Conservation (phyloP, 2,888 invertebrate genomes). For the Spodoptera littoralis region DNA sequence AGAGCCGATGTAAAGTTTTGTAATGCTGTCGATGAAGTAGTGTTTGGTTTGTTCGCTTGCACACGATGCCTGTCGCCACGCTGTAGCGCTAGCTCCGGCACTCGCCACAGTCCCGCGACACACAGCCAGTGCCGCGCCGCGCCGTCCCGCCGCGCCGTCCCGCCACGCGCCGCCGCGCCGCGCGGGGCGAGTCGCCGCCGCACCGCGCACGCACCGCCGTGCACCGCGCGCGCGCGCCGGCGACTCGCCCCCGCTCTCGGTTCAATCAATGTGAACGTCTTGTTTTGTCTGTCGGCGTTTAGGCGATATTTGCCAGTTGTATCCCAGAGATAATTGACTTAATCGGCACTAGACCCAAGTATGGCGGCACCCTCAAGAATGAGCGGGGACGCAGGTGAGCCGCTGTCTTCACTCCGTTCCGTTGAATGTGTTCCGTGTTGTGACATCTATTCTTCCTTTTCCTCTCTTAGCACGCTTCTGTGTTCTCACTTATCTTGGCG, state of each 20-base stretch:
- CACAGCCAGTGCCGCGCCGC: conserved; percentile 86
- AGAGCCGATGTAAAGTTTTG: conserved; percentile 88
- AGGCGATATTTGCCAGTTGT: conserved; percentile 99
- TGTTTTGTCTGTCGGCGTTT: conserved; percentile 90
- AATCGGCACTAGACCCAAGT: conserved; percentile 99
- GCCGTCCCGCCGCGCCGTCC: conserved; percentile 54
- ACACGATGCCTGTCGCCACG: conserved; percentile 90
- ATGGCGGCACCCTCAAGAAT: conserved; percentile 99
- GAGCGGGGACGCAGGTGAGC: conserved; percentile 99
- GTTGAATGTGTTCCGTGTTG: conserved; percentile 90
- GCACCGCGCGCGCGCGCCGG: conserved; percentile 36
- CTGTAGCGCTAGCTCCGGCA: conserved; percentile 89
- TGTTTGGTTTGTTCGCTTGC: conserved; percentile 90
- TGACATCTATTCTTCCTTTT: conserved; percentile 88
- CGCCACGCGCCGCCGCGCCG: conserved; percentile 52
- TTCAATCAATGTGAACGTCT: conserved; percentile 88
- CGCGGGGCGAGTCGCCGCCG: conserved; percentile 47
- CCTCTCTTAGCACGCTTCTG: conserved; percentile 90
- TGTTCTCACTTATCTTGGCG: conserved; percentile 89
- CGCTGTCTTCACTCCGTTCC: conserved; percentile 90
- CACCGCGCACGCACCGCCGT: conserved; percentile 49
- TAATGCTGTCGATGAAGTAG: conserved; percentile 89
- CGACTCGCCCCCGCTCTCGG: conserved; percentile 66
- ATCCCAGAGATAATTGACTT: conserved; percentile 99
- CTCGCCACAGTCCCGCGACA: conserved; percentile 88